These are phyloP conservation scores for Panulirus ornatus DNA, from an alignment of 1,140 invertebrate species.

Conservation along the genomic window DNA sequence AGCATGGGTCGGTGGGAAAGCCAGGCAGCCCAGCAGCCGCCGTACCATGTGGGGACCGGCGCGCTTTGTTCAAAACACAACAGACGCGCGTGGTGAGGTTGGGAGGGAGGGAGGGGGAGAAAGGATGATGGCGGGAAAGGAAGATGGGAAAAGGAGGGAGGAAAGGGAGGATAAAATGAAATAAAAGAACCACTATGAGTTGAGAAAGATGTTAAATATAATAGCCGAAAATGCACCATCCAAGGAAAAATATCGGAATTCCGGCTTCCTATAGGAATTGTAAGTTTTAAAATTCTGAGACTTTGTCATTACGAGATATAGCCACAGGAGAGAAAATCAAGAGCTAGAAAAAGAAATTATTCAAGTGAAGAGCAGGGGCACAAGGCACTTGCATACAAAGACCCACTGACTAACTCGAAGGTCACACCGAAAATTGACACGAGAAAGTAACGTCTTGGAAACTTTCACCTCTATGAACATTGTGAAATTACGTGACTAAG, in stretches of 20 bases:
- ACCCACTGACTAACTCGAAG: constrained; percentile 17
- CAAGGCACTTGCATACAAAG: not conserved
- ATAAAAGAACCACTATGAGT: not conserved
- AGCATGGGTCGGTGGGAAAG: not conserved
- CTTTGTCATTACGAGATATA: too few species aligned
- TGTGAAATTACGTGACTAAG: not conserved
- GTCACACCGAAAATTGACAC: constrained; percentile 7
- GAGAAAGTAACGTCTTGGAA: not conserved
- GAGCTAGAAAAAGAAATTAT: too few species aligned
- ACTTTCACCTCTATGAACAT: not conserved
- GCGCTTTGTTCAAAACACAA: constrained; percentile 52
- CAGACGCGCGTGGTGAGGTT: constrained; percentile 30
- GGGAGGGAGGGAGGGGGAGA: not conserved
- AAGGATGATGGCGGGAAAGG: not conserved
- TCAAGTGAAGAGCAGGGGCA: not conserved
- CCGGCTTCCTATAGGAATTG: too few species aligned
- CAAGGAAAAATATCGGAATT: too few species aligned
- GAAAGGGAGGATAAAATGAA: not conserved
- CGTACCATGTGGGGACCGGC: constrained; percentile 34
- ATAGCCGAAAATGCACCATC: too few species aligned
- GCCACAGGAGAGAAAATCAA: too few species aligned
- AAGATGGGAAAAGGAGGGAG: not conserved
- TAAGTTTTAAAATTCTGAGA: too few species aligned
- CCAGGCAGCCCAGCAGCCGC: not conserved
- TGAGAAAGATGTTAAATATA: not conserved